Evolutionary conservation across 2,113 vertebrate genomes (phyloP).

Genomic region (Pleuronectes platessa): DNA sequence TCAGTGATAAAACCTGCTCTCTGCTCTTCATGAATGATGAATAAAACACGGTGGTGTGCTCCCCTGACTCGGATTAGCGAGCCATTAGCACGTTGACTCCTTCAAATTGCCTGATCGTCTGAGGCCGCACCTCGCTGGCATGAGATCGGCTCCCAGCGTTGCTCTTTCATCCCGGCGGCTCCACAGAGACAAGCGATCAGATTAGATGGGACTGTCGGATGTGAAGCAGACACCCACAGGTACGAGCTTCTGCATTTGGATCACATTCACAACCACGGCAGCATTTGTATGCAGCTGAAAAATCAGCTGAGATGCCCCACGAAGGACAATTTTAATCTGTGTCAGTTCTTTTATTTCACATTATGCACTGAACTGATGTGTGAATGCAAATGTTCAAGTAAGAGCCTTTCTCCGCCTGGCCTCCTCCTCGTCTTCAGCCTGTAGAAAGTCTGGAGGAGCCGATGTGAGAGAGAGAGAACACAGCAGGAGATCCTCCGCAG

Average conservation of each 20-base stretch:
- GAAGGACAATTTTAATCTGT: too few relatives aligned
- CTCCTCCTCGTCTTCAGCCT: too few relatives aligned
- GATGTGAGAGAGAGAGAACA: too few relatives aligned
- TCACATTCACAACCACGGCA: not conserved
- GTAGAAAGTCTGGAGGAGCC: too few relatives aligned
- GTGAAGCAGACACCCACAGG: not conserved
- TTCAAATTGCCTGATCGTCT: constrained; percentile 45
- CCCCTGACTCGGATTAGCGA: constrained; percentile 43
- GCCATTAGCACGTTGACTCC: constrained; percentile 54
- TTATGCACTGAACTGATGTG: not conserved
- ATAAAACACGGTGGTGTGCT: constrained; percentile 29
- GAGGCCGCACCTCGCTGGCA: constrained; percentile 11
- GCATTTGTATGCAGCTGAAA: constrained; percentile 10
- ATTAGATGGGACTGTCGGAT: constrained; percentile 26
- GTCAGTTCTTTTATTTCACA: too few relatives aligned
- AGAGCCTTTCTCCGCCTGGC: too few relatives aligned
- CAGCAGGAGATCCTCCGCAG: too few relatives aligned
- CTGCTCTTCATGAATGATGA: constrained; percentile 49
- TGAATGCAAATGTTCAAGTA: too few relatives aligned
- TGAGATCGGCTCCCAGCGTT: not conserved
- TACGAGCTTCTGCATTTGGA: constrained; percentile 1
- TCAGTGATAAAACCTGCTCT: constrained; percentile 38
- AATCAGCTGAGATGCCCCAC: not conserved
- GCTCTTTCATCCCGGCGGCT: constrained; percentile 41
- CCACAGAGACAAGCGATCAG: constrained; percentile 14